Evolutionary conservation across 2,113 vertebrate species (phyloP), one percentile per base, ranked within the genome.

Genomic region (Ellobius talpinus): DNA sequence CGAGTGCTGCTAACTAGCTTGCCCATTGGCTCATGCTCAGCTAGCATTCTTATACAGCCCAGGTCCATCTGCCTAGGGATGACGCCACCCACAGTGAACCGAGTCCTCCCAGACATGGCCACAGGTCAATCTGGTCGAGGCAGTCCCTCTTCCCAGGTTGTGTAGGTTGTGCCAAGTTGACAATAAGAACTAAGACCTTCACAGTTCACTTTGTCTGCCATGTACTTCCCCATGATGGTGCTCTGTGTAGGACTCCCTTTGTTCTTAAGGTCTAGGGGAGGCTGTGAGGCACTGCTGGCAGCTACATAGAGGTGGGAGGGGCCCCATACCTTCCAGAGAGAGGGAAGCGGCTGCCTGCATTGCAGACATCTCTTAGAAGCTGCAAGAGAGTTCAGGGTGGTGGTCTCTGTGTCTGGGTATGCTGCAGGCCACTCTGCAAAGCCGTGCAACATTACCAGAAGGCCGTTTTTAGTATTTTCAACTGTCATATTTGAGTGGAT

Each of bases 211-310:
- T 42, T 0, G 52, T 52, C 4, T 3, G 10, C 5, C 2, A 0
- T 0, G 3, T 55, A 0, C 36, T 3, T 33, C 17, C 87, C 58
- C 50, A 0, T 2, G 61, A 36, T 1, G 10, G 2, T 2, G n/a
- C n/a, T 61, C 39, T 7, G 17, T 11, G 61, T 5, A 0, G 36
- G 31, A 29, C 5, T 24, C 47, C 11, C 13, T 1, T 6, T 14
- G 17, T 52, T 21, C 26, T 26, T 5, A 24, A 33, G 65, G 42
- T 14, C 85, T n/a, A 47, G 52, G 68, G 47, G 52, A 11, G 33
- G 58, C 26, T 39, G 26, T 9, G 4, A 10, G 73, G 61, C 7
- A 10, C 45, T 6, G 21, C 2, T 16, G 74, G 36, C 9, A 0
- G 92, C 50, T 55, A 26, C 0, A 2, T 3, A 5, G 76, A 42